These are phyloP conservation scores for Scaptomyza montana DNA, from an alignment of 1,140 invertebrate genomes.

Conservation along the genomic window DNA sequence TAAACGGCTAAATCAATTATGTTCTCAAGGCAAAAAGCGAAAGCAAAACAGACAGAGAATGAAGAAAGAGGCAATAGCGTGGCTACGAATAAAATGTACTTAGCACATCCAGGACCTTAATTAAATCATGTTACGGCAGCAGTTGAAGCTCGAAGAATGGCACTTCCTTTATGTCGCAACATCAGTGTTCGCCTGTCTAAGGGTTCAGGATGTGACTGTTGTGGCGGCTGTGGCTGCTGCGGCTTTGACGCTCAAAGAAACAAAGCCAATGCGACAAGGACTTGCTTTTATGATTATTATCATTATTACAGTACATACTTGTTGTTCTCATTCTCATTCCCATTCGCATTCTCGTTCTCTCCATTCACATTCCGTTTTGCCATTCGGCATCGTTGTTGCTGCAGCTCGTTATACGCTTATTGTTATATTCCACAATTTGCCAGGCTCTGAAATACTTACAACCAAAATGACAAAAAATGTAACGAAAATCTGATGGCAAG, in stretches of 20 bases:
- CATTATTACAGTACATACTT: slow-evolving; percentile 50
- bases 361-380: slow-evolving; percentile 4
- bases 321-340: slow-evolving; percentile 20
- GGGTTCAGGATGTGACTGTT: slow-evolving; percentile 1
- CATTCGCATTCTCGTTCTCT: too few relatives aligned
- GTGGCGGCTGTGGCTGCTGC: slow-evolving; percentile 35
- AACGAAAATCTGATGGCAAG: slow-evolving; percentile 32
- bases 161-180: slow-evolving; percentile 44
- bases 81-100: slow-evolving; percentile 76
- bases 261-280: slow-evolving; percentile 49
- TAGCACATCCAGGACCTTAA: slow-evolving; percentile 79
- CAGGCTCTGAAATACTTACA: slow-evolving; percentile 31
- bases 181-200: slow-evolving; percentile 19
- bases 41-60: slow-evolving; percentile 5
- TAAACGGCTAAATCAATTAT: slow-evolving; percentile 77
- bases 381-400: slow-evolving; percentile 25
- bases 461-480: slow-evolving; percentile 21
- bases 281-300: slow-evolving; percentile 70
- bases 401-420: slow-evolving; percentile 39
- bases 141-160: not conserved
- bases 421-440: slow-evolving; percentile 57
- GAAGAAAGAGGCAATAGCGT: slow-evolving; percentile 36
- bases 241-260: slow-evolving; percentile 53
- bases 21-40: slow-evolving; percentile 4
- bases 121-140: slow-evolving; percentile 66